Evolutionary conservation across 2,113 vertebrate species (phyloP).

Genomic region (Elgaria multicarinata): DNA sequence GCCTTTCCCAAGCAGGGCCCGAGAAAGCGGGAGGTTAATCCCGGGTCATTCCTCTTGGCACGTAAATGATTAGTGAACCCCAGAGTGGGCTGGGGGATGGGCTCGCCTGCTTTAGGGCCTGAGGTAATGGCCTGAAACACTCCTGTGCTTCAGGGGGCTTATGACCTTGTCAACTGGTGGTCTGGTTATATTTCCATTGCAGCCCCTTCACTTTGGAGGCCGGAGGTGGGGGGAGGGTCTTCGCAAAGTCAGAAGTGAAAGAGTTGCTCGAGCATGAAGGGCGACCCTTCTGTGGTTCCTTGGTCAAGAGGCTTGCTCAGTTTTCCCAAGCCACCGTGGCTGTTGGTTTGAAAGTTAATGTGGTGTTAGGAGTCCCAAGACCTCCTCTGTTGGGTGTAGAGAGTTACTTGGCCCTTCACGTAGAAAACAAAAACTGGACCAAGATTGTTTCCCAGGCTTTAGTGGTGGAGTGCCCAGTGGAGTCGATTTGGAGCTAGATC

Average conservation of each 20-base stretch:
- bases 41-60: accelerated
- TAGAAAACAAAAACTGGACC: no score
- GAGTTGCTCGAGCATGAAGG: background rate
- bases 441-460: no score
- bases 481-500: no score
- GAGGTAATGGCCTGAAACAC: accelerated
- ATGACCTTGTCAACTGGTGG: background rate
- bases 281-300: background rate
- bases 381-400: no score
- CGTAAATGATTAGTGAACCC: background rate
- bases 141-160: accelerated
- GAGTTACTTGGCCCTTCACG: no score
- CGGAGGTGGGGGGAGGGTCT: no score
- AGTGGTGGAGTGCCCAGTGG: no score
- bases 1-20: background rate
- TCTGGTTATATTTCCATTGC: accelerated
- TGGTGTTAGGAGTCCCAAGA: no score
- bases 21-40: background rate
- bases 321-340: background rate
- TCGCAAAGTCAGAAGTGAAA: background rate
- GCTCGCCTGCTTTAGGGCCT: background rate
- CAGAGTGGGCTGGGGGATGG: accelerated
- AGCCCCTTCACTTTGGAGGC: accelerated
- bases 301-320: background rate
- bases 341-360: no score